phyloP scores from a whole-genome alignment of 2,113 vertebrate genomes.

The Myotis davidii region DNA sequence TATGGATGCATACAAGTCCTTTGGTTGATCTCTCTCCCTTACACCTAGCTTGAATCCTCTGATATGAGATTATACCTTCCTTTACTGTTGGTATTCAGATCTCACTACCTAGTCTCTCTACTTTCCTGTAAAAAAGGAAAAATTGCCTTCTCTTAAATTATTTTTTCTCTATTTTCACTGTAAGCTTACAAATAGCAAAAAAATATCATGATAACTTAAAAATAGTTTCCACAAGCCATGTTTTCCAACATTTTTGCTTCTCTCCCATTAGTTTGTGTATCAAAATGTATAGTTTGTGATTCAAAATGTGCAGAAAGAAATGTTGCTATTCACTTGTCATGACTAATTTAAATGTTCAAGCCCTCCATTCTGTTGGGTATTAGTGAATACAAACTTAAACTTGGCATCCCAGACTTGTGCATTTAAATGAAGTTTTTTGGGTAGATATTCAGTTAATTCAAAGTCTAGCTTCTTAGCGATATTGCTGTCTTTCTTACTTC shows the following conservation, averaged over 20 bases:
- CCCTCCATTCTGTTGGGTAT: background rate
- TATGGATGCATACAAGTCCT: too few relatives aligned
- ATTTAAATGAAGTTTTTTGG: conserved; percentile 1
- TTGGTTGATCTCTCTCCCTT: too few relatives aligned
- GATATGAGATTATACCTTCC: background rate
- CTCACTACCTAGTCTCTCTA: background rate
- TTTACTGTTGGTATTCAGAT: background rate
- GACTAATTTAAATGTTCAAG: background rate
- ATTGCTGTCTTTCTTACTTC: background rate
- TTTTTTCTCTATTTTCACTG: conserved; percentile 19
- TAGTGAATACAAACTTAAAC: background rate
- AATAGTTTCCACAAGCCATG: background rate
- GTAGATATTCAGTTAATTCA: conserved; percentile 28
- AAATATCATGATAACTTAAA: conserved; percentile 40
- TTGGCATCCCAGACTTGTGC: background rate
- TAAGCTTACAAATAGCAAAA: conserved; percentile 46
- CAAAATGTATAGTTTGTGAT: background rate
- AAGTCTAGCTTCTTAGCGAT: background rate
- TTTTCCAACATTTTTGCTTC: conserved; percentile 45
- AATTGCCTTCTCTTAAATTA: background rate
- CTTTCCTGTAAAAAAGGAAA: conserved; percentile 28
- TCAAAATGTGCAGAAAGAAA: background rate
- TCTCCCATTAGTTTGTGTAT: background rate
- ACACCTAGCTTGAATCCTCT: background rate
- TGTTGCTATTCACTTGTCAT: background rate